These are phyloP conservation scores for Orius insidiosus DNA, from an alignment of 1,140 invertebrate species.

Conservation along the genomic window DNA sequence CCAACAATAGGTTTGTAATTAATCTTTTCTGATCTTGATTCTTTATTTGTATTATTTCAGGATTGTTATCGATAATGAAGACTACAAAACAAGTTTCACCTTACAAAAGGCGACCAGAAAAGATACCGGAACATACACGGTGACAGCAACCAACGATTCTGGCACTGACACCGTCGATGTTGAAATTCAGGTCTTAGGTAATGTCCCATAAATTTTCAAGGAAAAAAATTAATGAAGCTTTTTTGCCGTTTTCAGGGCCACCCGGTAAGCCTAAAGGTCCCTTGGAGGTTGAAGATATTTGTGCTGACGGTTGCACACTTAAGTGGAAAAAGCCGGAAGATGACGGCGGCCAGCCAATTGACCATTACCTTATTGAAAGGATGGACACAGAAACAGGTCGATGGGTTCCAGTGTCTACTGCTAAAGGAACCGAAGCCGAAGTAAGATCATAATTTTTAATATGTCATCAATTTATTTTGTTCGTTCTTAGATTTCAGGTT, in stretches of 20 bases:
- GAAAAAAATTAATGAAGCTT: conserved; percentile 2
- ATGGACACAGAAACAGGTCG: conserved; percentile 79
- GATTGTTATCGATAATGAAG: conserved; percentile 72
- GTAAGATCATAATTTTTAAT: conserved; percentile 28
- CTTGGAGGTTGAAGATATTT: conserved; percentile 71
- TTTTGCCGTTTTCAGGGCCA: conserved; percentile 30
- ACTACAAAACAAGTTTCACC: conserved; percentile 82
- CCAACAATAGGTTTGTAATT: conserved; percentile 30
- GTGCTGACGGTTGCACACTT: conserved; percentile 77
- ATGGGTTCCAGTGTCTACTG: conserved; percentile 85
- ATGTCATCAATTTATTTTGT: conserved; percentile 6
- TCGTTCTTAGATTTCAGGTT: conserved; percentile 37
- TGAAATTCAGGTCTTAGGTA: conserved; percentile 74
- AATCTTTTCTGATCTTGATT: conserved; percentile 2
- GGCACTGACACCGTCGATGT: conserved; percentile 84
- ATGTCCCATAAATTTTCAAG: conserved; percentile 23
- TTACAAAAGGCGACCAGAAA: conserved; percentile 61
- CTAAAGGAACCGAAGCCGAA: conserved; percentile 72
- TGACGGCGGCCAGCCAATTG: conserved; percentile 85
- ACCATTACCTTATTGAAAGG: conserved; percentile 84
- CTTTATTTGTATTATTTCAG: conserved; percentile 21
- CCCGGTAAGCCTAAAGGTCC: conserved; percentile 56
- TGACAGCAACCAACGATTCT: conserved; percentile 83
- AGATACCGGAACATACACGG: conserved; percentile 73
- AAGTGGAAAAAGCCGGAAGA: conserved; percentile 91